Base-by-base conservation (phyloP, 1,140 invertebrate genomes). In the Listronotus oregonensis region DNA sequence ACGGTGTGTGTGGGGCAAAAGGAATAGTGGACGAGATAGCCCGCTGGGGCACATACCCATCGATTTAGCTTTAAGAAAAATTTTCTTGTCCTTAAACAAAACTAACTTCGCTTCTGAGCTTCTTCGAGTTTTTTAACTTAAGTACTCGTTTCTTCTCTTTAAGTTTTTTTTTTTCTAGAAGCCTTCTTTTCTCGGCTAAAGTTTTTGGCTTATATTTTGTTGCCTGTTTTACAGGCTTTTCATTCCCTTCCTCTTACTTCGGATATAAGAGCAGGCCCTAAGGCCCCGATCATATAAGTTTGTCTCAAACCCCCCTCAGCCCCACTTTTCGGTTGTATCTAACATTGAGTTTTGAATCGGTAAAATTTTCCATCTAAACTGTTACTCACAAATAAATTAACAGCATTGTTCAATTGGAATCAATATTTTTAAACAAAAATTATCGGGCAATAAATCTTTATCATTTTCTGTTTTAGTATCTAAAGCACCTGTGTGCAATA, bases 121-220 rank as follows among this genome's bases (percentile, higher is more conserved):
- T 61, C 18, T 46, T 63, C 42, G 43, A 10, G 14, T 51, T 46
- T 37, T 57, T 65, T 9, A 50, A 43, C 12, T 65, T 67, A n/a
- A 51, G 32, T 32, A 61, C 14, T 12, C 52, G 52, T 46, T 44
- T 69, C 27, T 58, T 37, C 49, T 72, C 64, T 43, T 54, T 61
- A 21, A 32, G 15, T 50, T 62, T 68, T 17, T 64, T n/a, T 54
- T 37, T 62, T 59, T 76, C 74, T n/a, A 78, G 65, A 43, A 77
- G 62, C 63, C 65, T 69, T 51, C 77, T 27, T 71, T 77, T 78
- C 64, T 78, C 75, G 8, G 77, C 77, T 17, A 78, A 66, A 12
- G 77, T 78, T 73, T 76, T 78, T 7, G 75, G 68, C 65, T 78
- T 78, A 8, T 73, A 61, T 68, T 68, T 70, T 14, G 68, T 57